Percentiles rank a stretch among this genome's conserved stretches.
Evolutionary conservation across 2,888 invertebrate genomes (phyloP).

Genomic region (Trissoscelio sp.): DNA sequence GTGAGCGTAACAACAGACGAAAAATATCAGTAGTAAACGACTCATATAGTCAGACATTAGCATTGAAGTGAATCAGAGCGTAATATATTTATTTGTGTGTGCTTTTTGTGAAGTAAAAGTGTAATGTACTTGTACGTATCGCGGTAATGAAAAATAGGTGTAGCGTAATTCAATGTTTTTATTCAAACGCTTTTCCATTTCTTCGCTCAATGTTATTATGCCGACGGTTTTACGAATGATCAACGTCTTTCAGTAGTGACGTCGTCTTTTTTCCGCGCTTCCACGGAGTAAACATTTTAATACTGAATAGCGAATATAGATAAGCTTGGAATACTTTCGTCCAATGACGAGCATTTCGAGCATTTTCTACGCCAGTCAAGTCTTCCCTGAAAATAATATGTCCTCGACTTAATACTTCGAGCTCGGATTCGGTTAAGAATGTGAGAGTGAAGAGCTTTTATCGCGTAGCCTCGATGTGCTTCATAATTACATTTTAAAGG

Average conservation of each 20-base stretch:
- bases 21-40: slow-evolving; percentile 44
- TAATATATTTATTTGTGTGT: slow-evolving; percentile 38
- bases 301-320: not conserved
- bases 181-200: not conserved
- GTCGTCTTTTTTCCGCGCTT: not conserved
- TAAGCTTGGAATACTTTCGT: slow-evolving; percentile 1
- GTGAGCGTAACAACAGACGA: slow-evolving; percentile 9
- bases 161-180: slow-evolving; percentile 10
- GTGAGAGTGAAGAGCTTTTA: slow-evolving; percentile 30
- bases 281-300: slow-evolving; percentile 1
- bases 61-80: slow-evolving; percentile 53
- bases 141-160: slow-evolving; percentile 5
- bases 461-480: slow-evolving; percentile 22
- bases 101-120: slow-evolving; percentile 19
- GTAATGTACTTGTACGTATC: slow-evolving; percentile 3
- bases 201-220: not conserved
- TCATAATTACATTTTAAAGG: slow-evolving; percentile 45
- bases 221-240: not conserved
- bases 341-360: slow-evolving; percentile 17
- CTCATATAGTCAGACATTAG: slow-evolving; percentile 49
- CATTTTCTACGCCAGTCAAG: slow-evolving; percentile 1
- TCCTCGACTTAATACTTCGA: slow-evolving; percentile 28
- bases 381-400: slow-evolving; percentile 41
- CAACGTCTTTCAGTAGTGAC: not conserved
- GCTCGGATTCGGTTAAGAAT: slow-evolving; percentile 14